Conservation (phyloP, 2,888 invertebrate species). For the Pterostichus madidus region DNA sequence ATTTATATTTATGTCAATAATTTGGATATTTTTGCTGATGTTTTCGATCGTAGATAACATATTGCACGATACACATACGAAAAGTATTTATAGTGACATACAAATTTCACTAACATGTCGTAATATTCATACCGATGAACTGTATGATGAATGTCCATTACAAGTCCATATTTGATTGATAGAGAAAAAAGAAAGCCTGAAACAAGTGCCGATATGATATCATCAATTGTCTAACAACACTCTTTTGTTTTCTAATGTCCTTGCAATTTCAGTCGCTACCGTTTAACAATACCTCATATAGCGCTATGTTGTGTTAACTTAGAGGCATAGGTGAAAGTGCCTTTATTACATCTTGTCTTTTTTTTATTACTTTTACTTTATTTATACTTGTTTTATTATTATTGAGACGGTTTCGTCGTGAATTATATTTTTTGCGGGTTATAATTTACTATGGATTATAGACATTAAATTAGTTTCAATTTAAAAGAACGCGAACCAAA, state of each 20-base stretch:
- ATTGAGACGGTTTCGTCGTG: neutral
- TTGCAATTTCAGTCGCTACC: neutral
- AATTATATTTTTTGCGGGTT: neutral
- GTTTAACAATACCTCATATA: neutral
- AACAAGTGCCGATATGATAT: conserved; percentile 1
- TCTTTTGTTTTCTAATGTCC: conserved; percentile 8
- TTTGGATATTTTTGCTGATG: too few species aligned
- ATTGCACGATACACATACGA: too few species aligned
- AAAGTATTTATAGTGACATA: too few species aligned
- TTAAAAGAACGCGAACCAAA: too few species aligned
- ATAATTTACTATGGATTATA: too few species aligned
- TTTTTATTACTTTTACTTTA: conserved; percentile 12
- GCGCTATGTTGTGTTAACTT: neutral
- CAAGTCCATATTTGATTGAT: too few species aligned
- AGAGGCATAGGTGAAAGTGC: neutral
- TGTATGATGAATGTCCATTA: neutral
- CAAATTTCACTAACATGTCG: neutral
- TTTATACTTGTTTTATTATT: neutral
- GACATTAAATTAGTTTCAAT: too few species aligned
- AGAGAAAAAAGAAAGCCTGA: neutral
- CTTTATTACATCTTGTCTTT: neutral
- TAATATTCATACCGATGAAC: neutral
- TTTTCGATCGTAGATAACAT: too few species aligned
- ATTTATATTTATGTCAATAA: too few species aligned
- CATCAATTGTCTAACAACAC: neutral